Base-by-base conservation (phyloP, 2,888 invertebrate species). In the Leptinotarsa haldemani region DNA sequence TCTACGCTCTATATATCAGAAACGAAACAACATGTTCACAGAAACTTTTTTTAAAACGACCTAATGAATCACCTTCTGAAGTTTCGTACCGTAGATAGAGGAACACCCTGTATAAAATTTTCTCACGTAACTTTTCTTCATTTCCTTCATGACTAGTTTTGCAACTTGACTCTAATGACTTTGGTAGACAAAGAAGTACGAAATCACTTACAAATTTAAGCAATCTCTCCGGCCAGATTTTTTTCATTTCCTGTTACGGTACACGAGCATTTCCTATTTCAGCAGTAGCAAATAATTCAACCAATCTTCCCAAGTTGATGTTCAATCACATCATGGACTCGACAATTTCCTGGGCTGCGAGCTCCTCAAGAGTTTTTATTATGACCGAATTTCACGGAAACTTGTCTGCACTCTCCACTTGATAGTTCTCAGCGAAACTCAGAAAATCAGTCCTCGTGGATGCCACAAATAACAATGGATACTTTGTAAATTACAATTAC, bases 361-460 rank as follows among this genome's bases (percentile, higher is more conserved):
- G n/a, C 40, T 16, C 30, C 61, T 61, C 30, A 61, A 61, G 22
- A 18, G 25, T 61, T 61, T 40, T 61, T 25, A 61, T 61, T 40
- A 40, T 40, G 40, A n/a, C 16, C 25, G 61, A 61, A 30, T 25
- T 56, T 25, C 61, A 30, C n/a, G 18, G 40, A 61, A 61, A 61
- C n/a, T 61, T 61, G 61, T 30, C 61, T 61, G 40, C 61, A 40
- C 30, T 40, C 16, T 61, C 61, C 61, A 30, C 61, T 61, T 40
- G 61, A 61, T 61, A 40, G 30, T 61, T n/a, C n/a, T 16, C n/a
- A 40, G 9, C n/a, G 61, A 40, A 61, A 18, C 4, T 40, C 61
- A 30, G 40, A 61, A 61, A 61, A 61, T 61, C 61, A 61, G 61
- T 30, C n/a, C 16, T 16, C 25, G 61, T 7, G 18, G 40, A 61